Percentiles rank a stretch among this genome's conserved stretches.
These are phyloP conservation scores for Sciurus carolinensis DNA, from an alignment of 2,797 vertebrate species.

Conservation along the genomic window DNA sequence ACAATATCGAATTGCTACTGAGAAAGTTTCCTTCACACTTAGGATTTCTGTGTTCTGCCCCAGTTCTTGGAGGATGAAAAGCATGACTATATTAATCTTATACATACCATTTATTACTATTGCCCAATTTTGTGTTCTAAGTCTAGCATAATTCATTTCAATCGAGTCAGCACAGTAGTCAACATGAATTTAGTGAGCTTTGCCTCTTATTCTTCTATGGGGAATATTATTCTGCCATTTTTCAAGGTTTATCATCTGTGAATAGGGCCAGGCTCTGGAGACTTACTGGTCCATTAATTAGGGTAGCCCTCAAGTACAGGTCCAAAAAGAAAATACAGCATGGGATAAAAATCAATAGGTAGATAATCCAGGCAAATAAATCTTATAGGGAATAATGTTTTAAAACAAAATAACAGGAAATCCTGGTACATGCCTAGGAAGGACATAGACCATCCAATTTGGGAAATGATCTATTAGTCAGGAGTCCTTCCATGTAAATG, in stretches of 20 bases:
- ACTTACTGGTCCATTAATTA: not conserved
- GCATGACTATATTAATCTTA: not conserved
- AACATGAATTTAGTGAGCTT: constrained; percentile 17
- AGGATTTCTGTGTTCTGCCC: not conserved
- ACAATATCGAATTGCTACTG: not conserved
- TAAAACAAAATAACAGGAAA: not conserved
- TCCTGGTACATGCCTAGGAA: not conserved
- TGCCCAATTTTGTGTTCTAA: not conserved
- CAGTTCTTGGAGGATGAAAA: not conserved
- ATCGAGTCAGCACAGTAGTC: not conserved
- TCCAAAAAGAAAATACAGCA: not conserved
- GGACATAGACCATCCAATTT: not conserved
- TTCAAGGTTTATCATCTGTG: not conserved
- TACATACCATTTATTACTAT: not conserved
- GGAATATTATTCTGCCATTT: not conserved
- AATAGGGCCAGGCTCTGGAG: not conserved
- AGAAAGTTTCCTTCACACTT: not conserved
- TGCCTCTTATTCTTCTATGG: not conserved
- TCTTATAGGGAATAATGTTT: not conserved
- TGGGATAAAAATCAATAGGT: not conserved
- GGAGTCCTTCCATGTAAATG: constrained; percentile 4
- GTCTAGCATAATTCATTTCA: not conserved
- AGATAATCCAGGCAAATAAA: not conserved
- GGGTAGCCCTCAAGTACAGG: not conserved
- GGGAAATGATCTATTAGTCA: not conserved